Evolutionary conservation across 2,113 vertebrate species (phyloP).

Genomic region (Athene noctua): DNA sequence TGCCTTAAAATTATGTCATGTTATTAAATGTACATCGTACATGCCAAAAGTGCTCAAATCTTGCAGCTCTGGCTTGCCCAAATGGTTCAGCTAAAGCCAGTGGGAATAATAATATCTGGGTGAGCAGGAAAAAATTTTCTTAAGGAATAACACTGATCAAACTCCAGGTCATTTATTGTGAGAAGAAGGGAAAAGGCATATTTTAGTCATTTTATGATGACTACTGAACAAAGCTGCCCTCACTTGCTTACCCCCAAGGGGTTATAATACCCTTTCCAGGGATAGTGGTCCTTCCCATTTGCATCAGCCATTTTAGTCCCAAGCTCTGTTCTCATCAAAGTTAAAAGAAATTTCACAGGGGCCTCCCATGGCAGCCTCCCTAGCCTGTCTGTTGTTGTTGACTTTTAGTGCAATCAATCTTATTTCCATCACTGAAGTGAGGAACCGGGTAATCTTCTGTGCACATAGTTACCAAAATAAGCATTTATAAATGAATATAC

Average conservation of each 20-base stretch:
- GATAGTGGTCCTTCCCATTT: neutral
- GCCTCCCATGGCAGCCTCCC: neutral
- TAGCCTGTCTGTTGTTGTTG: neutral
- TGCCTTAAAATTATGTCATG: slow-evolving; percentile 8
- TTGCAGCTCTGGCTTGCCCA: neutral
- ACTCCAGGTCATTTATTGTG: neutral
- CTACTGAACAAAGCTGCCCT: neutral
- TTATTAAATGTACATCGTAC: neutral
- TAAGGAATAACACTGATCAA: neutral
- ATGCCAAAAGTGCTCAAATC: slow-evolving; percentile 8
- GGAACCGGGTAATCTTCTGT: slow-evolving; percentile 18
- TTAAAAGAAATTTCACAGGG: slow-evolving; percentile 27
- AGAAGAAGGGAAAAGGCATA: neutral
- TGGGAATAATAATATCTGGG: slow-evolving; percentile 8
- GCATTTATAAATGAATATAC: slow-evolving; percentile 28
- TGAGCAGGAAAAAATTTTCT: neutral
- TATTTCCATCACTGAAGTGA: slow-evolving; percentile 12
- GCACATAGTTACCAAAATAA: slow-evolving; percentile 44
- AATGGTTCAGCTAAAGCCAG: neutral
- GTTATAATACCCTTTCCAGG: neutral
- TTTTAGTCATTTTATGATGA: neutral
- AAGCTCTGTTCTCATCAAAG: neutral
- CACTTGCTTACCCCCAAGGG: neutral
- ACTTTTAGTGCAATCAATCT: slow-evolving; percentile 35
- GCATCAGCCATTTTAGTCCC: neutral